Percentiles rank a stretch among this genome's conserved stretches.
phyloP scores from a whole-genome alignment of 2,797 vertebrate species.

The Sebastes oblongus region DNA sequence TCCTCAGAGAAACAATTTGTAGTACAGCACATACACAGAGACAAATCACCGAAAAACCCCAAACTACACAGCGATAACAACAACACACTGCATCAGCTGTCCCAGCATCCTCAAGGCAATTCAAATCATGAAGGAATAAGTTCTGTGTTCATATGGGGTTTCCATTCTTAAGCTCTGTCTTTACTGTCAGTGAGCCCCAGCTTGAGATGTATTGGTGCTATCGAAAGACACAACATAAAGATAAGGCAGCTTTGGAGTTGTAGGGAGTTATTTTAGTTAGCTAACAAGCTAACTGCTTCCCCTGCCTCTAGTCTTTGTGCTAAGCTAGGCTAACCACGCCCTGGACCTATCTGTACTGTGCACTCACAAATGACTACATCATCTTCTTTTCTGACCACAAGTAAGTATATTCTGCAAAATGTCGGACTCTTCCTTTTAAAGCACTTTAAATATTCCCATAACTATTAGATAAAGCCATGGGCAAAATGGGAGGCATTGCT shows the following conservation, averaged over 20 bases:
- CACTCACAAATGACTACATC: background rate
- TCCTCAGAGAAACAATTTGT: background rate
- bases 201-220: background rate
- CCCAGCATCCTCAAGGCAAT: background rate
- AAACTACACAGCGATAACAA: background rate
- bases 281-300: background rate
- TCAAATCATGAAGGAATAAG: background rate
- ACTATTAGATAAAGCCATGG: background rate
- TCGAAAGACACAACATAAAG: background rate
- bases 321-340: background rate
- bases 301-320: background rate
- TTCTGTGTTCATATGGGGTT: background rate
- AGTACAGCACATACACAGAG: background rate
- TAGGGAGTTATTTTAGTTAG: background rate
- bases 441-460: slow-evolving; percentile 29
- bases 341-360: background rate
- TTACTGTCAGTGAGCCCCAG: background rate
- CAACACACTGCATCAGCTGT: background rate
- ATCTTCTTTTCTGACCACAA: background rate
- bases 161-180: background rate
- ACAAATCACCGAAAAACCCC: background rate
- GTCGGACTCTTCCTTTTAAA: background rate
- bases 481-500: background rate
- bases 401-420: background rate
- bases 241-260: background rate